A percentile compares a stretch with the other conserved stretches of the same genome.
These are phyloP conservation scores for Dolichallabes microphthalmus DNA, from an alignment of 2,113 vertebrate genomes.

Conservation along the genomic window DNA sequence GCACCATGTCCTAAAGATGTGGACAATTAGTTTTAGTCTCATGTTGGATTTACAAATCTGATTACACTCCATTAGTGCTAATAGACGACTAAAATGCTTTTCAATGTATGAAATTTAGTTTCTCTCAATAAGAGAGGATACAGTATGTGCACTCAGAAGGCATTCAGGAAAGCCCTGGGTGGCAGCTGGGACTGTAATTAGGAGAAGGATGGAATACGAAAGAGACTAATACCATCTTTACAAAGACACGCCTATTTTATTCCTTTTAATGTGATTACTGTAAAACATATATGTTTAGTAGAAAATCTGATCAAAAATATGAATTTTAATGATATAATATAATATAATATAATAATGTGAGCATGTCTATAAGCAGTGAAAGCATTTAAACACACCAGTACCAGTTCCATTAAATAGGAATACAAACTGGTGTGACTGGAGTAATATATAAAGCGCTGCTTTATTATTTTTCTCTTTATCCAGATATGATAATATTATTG, in stretches of 20 bases:
- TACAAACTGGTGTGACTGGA: background rate
- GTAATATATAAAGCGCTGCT: background rate
- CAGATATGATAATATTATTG: background rate
- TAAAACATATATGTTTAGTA: background rate
- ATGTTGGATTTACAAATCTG: background rate
- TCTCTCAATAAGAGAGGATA: background rate
- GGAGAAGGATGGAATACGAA: background rate
- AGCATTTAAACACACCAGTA: background rate
- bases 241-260: background rate
- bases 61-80: background rate
- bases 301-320: background rate
- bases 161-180: background rate
- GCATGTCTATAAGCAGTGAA: background rate
- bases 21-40: background rate
- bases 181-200: background rate
- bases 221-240: background rate
- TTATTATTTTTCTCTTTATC: background rate
- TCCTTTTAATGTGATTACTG: background rate
- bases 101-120: background rate
- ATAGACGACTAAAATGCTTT: background rate
- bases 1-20: background rate
- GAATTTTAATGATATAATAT: background rate
- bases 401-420: background rate
- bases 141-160: no score
- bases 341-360: background rate